A percentile compares a stretch with the other conserved stretches of the same genome.
Conservation (phyloP, 2,113 vertebrate genomes). For the Callocephalon fimbriatum region DNA sequence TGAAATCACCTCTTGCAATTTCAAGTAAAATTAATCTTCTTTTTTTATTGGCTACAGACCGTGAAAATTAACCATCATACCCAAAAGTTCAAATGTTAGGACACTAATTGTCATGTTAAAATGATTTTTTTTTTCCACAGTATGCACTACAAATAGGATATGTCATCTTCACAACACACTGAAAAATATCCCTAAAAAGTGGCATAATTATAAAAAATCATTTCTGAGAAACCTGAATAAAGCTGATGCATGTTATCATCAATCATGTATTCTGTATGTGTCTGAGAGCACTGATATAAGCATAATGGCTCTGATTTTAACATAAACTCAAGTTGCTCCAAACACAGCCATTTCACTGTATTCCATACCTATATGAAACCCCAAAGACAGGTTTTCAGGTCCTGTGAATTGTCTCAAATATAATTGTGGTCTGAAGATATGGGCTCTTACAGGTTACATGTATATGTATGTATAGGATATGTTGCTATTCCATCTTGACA, state of each 20-base stretch:
- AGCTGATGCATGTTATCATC: neutral
- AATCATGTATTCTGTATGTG: neutral
- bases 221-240: slow-evolving; percentile 11
- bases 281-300: neutral
- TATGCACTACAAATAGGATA: neutral
- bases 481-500: neutral
- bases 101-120: slow-evolving; percentile 51
- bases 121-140: neutral
- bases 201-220: neutral
- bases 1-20: slow-evolving; percentile 5
- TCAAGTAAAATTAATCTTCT: slow-evolving; percentile 47
- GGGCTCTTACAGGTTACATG: neutral
- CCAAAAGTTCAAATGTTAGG: slow-evolving; percentile 65
- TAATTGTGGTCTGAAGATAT: neutral
- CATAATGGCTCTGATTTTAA: neutral
- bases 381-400: neutral
- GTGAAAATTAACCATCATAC: slow-evolving; percentile 36
- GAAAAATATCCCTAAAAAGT: slow-evolving; percentile 10
- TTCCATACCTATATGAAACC: neutral
- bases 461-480: neutral
- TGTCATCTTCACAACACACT: neutral
- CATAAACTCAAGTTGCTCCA: neutral
- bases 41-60: slow-evolving; percentile 23
- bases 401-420: neutral
- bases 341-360: neutral